Conservation (phyloP, 2,113 vertebrate genomes). For the Percina caprodes region DNA sequence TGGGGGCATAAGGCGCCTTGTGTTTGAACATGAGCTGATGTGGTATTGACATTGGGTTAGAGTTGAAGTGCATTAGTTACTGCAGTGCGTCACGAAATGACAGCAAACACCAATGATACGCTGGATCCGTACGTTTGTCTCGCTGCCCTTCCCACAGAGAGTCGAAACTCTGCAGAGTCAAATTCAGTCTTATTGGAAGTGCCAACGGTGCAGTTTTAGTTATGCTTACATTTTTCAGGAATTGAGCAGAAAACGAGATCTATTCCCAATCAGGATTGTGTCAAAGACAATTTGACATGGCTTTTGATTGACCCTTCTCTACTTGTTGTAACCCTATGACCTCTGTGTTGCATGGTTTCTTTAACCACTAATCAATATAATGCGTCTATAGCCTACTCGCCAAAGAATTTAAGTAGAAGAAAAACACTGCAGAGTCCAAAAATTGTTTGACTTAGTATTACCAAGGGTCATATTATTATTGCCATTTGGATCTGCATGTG, state of each 20-base stretch:
- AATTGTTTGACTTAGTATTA: neutral
- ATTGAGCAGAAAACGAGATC: conserved; percentile 7
- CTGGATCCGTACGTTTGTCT: conserved; percentile 36
- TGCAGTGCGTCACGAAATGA: conserved; percentile 75
- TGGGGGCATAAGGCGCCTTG: conserved; percentile 35
- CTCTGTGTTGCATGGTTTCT: neutral
- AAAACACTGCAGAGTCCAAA: conserved; percentile 12
- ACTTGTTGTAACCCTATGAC: neutral
- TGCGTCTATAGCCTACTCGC: neutral
- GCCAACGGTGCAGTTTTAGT: neutral
- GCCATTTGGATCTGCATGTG: neutral
- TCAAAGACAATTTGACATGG: conserved; percentile 11
- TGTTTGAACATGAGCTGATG: conserved; percentile 63
- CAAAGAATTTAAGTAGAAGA: neutral
- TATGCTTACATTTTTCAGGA: conserved; percentile 10
- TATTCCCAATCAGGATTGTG: neutral
- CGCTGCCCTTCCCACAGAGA: conserved; percentile 26
- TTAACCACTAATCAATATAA: conserved; percentile 4
- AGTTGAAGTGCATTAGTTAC: conserved; percentile 66
- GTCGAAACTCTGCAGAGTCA: conserved; percentile 20
- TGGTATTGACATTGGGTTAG: conserved; percentile 74
- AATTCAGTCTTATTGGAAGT: conserved; percentile 4
- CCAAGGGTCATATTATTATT: neutral
- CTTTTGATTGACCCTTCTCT: neutral
- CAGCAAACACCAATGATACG: conserved; percentile 55